These are phyloP conservation scores for Crossocerus cetratus DNA, from an alignment of 2,888 invertebrate genomes.

Conservation along the genomic window DNA sequence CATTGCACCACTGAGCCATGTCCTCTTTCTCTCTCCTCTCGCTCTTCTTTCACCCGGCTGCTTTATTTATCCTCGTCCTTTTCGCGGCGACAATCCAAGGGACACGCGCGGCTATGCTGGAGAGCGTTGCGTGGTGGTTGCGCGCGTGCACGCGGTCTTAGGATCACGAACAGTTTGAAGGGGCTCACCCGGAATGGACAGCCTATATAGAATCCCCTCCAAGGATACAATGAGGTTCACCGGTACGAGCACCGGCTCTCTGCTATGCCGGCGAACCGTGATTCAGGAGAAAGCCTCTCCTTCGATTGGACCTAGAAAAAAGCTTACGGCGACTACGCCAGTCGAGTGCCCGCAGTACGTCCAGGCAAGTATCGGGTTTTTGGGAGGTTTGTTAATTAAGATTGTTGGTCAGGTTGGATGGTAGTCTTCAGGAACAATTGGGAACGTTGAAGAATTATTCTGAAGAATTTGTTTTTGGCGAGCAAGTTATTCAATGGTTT, in stretches of 20 bases:
- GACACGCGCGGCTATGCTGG: not conserved
- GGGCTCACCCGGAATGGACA: conserved; percentile 63
- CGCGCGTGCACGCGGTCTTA: conserved; percentile 51
- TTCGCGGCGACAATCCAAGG: not conserved
- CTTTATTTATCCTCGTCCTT: no score
- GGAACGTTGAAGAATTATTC: no score
- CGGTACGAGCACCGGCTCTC: conserved; percentile 36
- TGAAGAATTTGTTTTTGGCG: no score
- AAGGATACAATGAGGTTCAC: conserved; percentile 35
- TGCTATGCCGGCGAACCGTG: conserved; percentile 40
- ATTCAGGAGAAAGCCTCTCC: conserved; percentile 68
- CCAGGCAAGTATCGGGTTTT: no score
- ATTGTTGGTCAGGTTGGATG: no score
- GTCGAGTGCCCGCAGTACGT: no score
- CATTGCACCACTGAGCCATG: conserved; percentile 53
- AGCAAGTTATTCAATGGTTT: no score
- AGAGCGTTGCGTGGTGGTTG: conserved; percentile 7
- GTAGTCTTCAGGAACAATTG: no score
- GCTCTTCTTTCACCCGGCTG: not conserved
- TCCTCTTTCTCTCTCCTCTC: conserved; percentile 9
- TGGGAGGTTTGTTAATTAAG: no score
- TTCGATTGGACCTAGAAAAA: conserved; percentile 48
- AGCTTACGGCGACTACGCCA: no score
- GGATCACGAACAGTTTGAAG: conserved; percentile 68
- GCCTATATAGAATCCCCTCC: conserved; percentile 73